These are phyloP conservation scores for Lottia gigantea DNA, from an alignment of 2,888 invertebrate genomes.

Conservation along the genomic window DNA sequence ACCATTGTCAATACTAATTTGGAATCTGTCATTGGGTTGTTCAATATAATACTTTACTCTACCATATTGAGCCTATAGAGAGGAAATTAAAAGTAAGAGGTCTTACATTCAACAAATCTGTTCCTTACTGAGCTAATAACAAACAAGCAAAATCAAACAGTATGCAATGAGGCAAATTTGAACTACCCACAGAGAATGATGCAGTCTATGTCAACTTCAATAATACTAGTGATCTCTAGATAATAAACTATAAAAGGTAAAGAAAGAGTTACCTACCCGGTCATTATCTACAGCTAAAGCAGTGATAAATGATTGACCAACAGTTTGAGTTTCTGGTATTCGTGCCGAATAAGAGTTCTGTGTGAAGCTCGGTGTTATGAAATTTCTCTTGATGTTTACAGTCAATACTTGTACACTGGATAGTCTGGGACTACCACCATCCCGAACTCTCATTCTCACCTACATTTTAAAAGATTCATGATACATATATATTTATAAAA, in stretches of 20 bases:
- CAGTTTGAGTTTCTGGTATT: constrained; percentile 46
- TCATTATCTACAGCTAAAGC: constrained; percentile 45
- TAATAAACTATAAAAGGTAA: no score
- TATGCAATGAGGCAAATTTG: no score
- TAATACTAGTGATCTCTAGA: no score
- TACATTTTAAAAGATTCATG: background rate
- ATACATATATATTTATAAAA: no score
- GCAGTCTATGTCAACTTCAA: no score
- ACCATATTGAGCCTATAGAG: constrained; percentile 11
- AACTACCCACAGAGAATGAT: no score
- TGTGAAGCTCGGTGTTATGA: constrained; percentile 45
- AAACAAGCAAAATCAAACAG: no score
- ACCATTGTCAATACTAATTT: constrained; percentile 10
- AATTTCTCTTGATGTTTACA: constrained; percentile 49
- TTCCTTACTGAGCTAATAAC: no score
- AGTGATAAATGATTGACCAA: constrained; percentile 45
- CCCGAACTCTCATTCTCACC: constrained; percentile 15
- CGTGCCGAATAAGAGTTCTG: constrained; percentile 28
- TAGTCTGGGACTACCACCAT: constrained; percentile 12
- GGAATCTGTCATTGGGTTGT: constrained; percentile 9
- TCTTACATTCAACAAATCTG: no score
- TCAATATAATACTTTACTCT: constrained; percentile 11
- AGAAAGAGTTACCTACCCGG: no score
- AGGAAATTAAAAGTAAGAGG: background rate
- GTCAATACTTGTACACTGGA: constrained; percentile 6